Conservation (phyloP, 2,113 vertebrate species). For the Aegotheles bennettii region DNA sequence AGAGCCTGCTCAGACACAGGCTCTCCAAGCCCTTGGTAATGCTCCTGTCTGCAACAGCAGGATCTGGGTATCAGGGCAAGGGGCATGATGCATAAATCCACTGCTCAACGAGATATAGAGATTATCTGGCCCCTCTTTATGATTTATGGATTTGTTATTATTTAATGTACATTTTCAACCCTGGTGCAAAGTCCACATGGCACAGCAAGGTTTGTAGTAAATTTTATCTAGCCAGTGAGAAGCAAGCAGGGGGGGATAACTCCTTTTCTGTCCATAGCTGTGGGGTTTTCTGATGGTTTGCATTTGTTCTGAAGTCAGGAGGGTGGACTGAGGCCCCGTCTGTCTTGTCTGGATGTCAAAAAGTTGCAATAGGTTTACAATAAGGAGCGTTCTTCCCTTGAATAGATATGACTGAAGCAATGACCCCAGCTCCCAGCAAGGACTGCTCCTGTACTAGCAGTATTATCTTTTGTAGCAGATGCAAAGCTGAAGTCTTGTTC, state of each 20-base stretch:
- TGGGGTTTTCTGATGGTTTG: neutral
- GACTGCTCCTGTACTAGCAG: neutral
- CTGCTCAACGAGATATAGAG: neutral
- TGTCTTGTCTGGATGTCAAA: neutral
- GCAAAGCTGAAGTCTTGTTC: neutral
- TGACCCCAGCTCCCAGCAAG: neutral
- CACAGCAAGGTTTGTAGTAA: neutral
- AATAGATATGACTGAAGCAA: fast-evolving
- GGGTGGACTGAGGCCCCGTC: neutral
- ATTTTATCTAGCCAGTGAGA: neutral
- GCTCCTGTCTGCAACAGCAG: neutral
- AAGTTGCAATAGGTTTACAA: neutral
- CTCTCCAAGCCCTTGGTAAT: fast-evolving
- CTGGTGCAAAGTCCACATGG: neutral
- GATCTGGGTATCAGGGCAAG: neutral
- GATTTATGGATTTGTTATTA: neutral
- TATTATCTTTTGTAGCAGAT: neutral
- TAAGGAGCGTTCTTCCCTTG: neutral
- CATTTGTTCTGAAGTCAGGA: neutral
- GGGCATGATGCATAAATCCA: neutral
- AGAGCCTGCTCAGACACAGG: neutral
- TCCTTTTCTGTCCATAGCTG: neutral
- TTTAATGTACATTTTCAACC: neutral
- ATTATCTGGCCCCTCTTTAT: neutral
- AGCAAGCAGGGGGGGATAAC: fast-evolving